Percentiles rank a stretch among this genome's conserved stretches.
Evolutionary conservation across 1,140 invertebrate genomes (phyloP).

Genomic region (Protaetia brevitarsis): DNA sequence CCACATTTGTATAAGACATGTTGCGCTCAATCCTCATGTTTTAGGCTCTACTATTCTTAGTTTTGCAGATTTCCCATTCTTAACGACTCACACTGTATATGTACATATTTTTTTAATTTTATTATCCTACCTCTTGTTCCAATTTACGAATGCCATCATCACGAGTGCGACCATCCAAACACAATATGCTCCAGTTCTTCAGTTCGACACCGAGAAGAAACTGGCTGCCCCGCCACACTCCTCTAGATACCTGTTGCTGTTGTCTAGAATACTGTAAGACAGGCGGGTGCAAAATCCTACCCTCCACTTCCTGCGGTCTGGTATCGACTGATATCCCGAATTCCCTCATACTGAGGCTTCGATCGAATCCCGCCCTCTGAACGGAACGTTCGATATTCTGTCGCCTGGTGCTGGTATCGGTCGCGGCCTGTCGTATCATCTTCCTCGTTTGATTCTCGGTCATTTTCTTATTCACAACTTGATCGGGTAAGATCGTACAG

Average conservation of each 20-base stretch:
- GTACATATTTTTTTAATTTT: too few relatives aligned
- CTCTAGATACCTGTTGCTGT: too few relatives aligned
- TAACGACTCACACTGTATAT: too few relatives aligned
- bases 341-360: slow-evolving; percentile 52
- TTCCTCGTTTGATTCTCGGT: slow-evolving; percentile 57
- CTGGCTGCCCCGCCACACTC: too few relatives aligned
- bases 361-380: slow-evolving; percentile 53
- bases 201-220: slow-evolving; percentile 28
- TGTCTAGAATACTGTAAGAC: slow-evolving; percentile 54
- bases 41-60: too few relatives aligned
- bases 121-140: slow-evolving; percentile 32
- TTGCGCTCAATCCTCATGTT: too few relatives aligned
- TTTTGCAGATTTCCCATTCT: too few relatives aligned
- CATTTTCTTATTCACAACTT: slow-evolving; percentile 57
- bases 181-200: slow-evolving; percentile 52
- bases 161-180: slow-evolving; percentile 21
- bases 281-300: slow-evolving; percentile 58
- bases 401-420: not conserved
- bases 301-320: slow-evolving; percentile 56
- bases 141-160: slow-evolving; percentile 29
- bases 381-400: slow-evolving; percentile 50
- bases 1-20: too few relatives aligned
- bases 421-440: slow-evolving; percentile 57
- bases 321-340: slow-evolving; percentile 58
- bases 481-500: slow-evolving; percentile 58